Evolutionary conservation across 1,140 invertebrate genomes (phyloP), one percentile per base, ranked within the genome.

Genomic region (Drosophila ironensis): DNA sequence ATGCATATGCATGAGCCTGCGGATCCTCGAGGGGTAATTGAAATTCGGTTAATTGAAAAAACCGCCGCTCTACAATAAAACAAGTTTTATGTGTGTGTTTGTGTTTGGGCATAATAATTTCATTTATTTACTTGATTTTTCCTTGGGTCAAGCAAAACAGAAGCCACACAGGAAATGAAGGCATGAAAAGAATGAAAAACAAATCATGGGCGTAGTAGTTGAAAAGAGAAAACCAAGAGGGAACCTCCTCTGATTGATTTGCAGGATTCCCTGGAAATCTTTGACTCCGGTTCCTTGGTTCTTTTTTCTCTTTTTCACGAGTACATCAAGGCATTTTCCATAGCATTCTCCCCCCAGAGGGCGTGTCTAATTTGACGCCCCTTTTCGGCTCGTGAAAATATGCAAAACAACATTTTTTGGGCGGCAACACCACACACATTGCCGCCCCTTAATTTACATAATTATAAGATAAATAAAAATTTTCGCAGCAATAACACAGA

Each of bases 401-500:
- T 73, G 63, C 63, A 80, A 74, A 78, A 56, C 63, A 52, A 57
- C 25, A 73, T 54, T 44, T 25, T 51, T 16, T 33, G 11, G 16
- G 33, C n/a, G 14, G 45, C 40, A 37, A 17, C 12, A 16, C 24
- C 19, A 56, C 28, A 27, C 25, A 33, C 30, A 33, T 12, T 11
- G 9, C n/a, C 28, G n/a, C 28, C n/a, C 1, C 28, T 12, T 48
- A 54, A 84, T 84, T 84, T 86, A 44, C 78, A 84, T 84, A 84
- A 84, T 84, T 84, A 84, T 71, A 84, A 86, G 78, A 86, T 84
- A 84, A 84, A 84, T 86, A 78, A 84, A 64, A 86, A 77, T 78
- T 71, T 59, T 66, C 51, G n/a, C 80, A 78, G 76, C 64, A 86
- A 74, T 66, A 86, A 84, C 73, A 78, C n/a, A n/a, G n/a, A n/a